A percentile compares a stretch with the other conserved stretches of the same genome.
phyloP scores from a whole-genome alignment of 2,797 vertebrate genomes.

The Myiotriccus ornatus region DNA sequence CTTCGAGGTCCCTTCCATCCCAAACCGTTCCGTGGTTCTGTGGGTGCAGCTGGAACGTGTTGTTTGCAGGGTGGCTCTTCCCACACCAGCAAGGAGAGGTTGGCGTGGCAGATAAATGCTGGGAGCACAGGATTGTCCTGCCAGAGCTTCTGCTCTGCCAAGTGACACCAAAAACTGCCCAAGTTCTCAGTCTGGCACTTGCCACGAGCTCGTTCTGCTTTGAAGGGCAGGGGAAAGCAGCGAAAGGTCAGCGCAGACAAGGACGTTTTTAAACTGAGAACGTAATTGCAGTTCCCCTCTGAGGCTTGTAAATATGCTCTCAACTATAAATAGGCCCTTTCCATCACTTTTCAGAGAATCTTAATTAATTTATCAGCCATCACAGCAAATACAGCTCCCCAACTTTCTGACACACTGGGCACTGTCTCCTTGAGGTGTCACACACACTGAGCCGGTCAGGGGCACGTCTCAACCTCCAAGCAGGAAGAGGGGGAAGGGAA shows the following conservation, averaged over 20 bases:
- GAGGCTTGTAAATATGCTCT: not conserved
- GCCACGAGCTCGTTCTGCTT: not conserved
- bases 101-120: not conserved
- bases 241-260: constrained; percentile 27
- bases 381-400: not conserved
- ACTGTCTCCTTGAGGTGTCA: not conserved
- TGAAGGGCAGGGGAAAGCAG: constrained; percentile 4
- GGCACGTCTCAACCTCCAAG: not conserved
- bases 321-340: constrained; percentile 21
- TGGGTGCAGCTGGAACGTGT: too few species aligned
- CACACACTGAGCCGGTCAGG: not conserved
- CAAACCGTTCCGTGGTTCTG: not conserved
- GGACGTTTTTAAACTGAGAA: constrained; percentile 12
- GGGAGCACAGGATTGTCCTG: not conserved
- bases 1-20: not conserved
- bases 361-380: constrained; percentile 37
- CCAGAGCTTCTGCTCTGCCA: not conserved
- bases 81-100: fast-evolving
- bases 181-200: not conserved
- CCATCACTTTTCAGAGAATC: not conserved
- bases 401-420: not conserved
- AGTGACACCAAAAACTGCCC: not conserved
- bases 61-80: not conserved
- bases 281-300: constrained; percentile 35
- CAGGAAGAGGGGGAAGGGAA: not conserved